Evolutionary conservation across 1,140 invertebrate genomes (phyloP).

Genomic region (Drosophila rhopaloa): DNA sequence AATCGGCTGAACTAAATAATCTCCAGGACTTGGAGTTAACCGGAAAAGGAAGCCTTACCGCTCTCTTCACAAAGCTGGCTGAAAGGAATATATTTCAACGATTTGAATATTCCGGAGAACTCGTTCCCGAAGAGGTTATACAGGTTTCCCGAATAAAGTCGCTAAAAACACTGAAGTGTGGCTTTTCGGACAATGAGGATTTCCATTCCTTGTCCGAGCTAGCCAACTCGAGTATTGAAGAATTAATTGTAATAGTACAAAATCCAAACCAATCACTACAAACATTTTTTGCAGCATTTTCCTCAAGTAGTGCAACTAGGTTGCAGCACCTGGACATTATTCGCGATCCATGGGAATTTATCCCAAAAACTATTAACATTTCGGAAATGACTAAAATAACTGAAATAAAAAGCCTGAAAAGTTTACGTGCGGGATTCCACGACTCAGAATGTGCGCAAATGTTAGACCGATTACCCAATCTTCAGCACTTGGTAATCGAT

Average conservation of each 20-base stretch:
- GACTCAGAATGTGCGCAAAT: not conserved
- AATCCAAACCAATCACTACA: not conserved
- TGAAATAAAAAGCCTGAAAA: not conserved
- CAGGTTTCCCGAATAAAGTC: not conserved
- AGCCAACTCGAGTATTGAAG: constrained; percentile 6
- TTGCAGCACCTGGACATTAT: not conserved
- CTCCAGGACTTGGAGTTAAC: not conserved
- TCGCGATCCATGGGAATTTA: too few species aligned
- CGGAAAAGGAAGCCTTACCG: not conserved
- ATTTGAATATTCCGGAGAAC: not conserved
- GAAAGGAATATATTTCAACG: not conserved
- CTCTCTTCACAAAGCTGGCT: not conserved
- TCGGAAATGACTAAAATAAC: not conserved
- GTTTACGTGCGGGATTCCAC: not conserved
- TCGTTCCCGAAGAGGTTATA: not conserved
- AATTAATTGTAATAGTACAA: not conserved
- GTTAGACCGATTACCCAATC: not conserved
- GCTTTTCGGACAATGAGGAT: not conserved
- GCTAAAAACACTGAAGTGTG: not conserved
- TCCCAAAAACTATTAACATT: not conserved
- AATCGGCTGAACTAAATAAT: not conserved
- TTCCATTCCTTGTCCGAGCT: not conserved
- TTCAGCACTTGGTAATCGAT: not conserved
- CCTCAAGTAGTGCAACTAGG: too few species aligned
- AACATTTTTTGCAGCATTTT: not conserved